Base-by-base conservation (phyloP, 2,797 vertebrate species). In the Enteromius radiatus region DNA sequence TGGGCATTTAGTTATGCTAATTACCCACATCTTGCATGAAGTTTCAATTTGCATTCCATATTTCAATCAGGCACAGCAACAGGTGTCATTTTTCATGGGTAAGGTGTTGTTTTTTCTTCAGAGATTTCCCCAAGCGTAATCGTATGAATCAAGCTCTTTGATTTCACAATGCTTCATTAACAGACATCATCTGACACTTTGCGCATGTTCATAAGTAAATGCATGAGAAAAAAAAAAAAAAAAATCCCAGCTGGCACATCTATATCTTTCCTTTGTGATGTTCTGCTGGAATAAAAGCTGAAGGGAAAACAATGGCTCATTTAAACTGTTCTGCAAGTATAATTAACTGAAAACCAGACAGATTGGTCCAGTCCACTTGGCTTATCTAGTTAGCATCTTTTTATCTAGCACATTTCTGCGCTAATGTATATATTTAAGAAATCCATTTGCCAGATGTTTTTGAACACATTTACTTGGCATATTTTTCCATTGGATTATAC, bases 11-110 rank as follows among this genome's bases (percentile, higher is more conserved):
- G 64, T 36, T 77, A 83, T 83, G 64, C 64, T 47, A 70, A 83
- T 83, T 69, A 21, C 10, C 33, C 63, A 76, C 47, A 75, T 54
- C 36, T 65, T 76, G 61, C 80, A 76, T 67, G 80, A 76, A 75
- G 80, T 56, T 82, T 76, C 26, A 59, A 76, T 75, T 82, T 76
- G 61, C 71, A 75, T 76, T 83, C 21, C 81, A 61, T 28, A 69
- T 82, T 82, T 76, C 64, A 83, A 83, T 83, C 81, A 82, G 63
- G 36, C 49, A 82, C 23, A 59, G 49, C 49, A 76, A 76, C 81
- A 76, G 81, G 81, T 82, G 63, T 26, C 47, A 67, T 82, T 76
- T 82, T 68, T 69, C 73, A 76, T 76, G 73, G 23, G 10, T 26
- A 47, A 9, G 31, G 33, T 75, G 61, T 75, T 75, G 38, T 63